Evolutionary conservation across 2,888 invertebrate species (phyloP).

Genomic region (Marasmarcha lunaedactyla): DNA sequence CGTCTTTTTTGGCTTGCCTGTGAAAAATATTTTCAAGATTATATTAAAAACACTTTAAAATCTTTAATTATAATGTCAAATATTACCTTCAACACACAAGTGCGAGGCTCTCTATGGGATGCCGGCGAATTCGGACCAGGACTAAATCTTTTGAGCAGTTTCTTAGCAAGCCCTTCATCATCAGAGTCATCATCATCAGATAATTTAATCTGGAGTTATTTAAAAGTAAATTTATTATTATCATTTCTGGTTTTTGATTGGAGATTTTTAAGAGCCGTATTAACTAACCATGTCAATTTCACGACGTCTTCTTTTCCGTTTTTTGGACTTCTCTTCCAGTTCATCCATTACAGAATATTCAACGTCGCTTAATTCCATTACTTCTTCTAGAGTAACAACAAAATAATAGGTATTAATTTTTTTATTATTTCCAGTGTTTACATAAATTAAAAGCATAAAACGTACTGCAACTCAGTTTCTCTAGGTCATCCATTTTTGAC

Average conservation of each 20-base stretch:
- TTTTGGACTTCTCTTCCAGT: constrained; percentile 45
- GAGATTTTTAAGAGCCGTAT: not conserved
- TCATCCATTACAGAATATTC: constrained; percentile 56
- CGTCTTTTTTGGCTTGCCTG: constrained; percentile 80
- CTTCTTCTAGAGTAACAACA: constrained; percentile 43
- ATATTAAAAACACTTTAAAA: not conserved
- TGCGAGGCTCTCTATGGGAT: constrained; percentile 80
- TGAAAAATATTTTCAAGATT: constrained; percentile 9
- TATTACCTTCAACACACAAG: constrained; percentile 79
- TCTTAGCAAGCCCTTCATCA: constrained; percentile 48
- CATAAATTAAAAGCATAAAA: constrained; percentile 11
- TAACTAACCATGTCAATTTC: constrained; percentile 53
- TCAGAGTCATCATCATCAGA: constrained; percentile 62
- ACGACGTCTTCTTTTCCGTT: constrained; percentile 48
- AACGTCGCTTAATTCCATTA: constrained; percentile 52
- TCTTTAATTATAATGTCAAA: not conserved
- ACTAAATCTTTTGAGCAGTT: constrained; percentile 41
- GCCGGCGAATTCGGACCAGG: constrained; percentile 64
- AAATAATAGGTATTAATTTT: too few species aligned
- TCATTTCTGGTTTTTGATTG: not conserved
- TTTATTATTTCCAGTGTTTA: not conserved
- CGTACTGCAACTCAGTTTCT: constrained; percentile 60
- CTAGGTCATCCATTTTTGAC: constrained; percentile 42
- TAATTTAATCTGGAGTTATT: constrained; percentile 36
- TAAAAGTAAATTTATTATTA: not conserved